These are phyloP conservation scores for Blennius ocellaris DNA, from an alignment of 2,113 vertebrate species.

Conservation along the genomic window DNA sequence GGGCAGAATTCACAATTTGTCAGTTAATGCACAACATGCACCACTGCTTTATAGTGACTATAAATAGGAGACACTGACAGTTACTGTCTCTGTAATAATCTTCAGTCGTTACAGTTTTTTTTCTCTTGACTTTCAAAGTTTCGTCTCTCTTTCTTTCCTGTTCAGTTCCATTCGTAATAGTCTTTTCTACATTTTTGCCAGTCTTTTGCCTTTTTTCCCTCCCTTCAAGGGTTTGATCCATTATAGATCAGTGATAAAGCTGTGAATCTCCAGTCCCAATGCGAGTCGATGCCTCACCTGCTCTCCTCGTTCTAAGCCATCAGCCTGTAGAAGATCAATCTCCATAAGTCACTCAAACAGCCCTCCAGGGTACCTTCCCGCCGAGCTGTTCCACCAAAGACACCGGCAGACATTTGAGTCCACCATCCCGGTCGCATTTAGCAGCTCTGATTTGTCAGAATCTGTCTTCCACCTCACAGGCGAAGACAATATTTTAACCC, in stretches of 20 bases:
- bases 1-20: constrained; percentile 53
- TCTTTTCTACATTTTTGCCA: neutral
- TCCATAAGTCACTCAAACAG: constrained; percentile 43
- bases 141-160: neutral
- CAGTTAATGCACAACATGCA: constrained; percentile 53
- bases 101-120: constrained; percentile 15
- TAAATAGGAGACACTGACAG: constrained; percentile 32
- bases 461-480: constrained; percentile 14
- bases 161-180: too few species aligned
- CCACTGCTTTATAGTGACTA: constrained; percentile 36
- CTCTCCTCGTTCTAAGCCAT: constrained; percentile 26
- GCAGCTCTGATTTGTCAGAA: constrained; percentile 43
- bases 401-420: constrained; percentile 13
- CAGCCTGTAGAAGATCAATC: constrained; percentile 55
- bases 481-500: constrained; percentile 30
- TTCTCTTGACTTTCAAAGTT: neutral
- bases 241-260: constrained; percentile 63
- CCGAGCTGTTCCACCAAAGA: constrained; percentile 32
- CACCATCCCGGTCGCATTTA: neutral
- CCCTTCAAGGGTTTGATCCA: constrained; percentile 46
- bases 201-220: neutral
- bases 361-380: constrained; percentile 31
- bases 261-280: constrained; percentile 9
- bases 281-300: constrained; percentile 42
- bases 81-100: constrained; percentile 20